Evolutionary conservation across 2,113 vertebrate species (phyloP), one percentile per base, ranked within the genome.

Genomic region (Archilochus colubris): DNA sequence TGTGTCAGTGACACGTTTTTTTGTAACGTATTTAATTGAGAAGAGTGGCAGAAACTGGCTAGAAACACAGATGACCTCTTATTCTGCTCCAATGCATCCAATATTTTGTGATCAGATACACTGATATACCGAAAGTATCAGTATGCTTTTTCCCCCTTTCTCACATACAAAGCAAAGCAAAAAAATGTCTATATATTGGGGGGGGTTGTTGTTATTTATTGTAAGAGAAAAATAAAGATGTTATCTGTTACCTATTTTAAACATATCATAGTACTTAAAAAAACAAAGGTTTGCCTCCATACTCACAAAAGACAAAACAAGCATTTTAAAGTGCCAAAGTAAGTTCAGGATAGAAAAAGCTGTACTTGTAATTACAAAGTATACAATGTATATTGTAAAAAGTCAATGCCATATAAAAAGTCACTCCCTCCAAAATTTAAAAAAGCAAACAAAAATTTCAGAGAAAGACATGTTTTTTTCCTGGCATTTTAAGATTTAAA

Each of bases 11-110:
- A 76, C 84, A 82, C 73, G 62, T 61, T 88, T 85, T 78, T 63
- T 46, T 28, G 61, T 14, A 89, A 64, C 30, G 33, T 62, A 85
- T 93, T 94, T 94, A 86, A 88, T 74, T 70, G 62, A 59, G 36
- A 72, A 89, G 55, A 89, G 53, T 64, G 68, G 64, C 75, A 94
- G 38, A 84, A 88, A 70, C 28, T 75, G 64, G 12, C 55, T 61
- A 43, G n/a, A 83, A 90, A 81, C 50, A 75, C 25, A 78, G 38
- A 40, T 13, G n/a, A 93, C 54, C 64, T 77, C 75, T 63, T 85
- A 31, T 6, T 81, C 80, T 82, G 69, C 50, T 80, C 59, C 33
- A 93, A 11, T 10, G 48, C 22, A 43, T 14, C 27, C 30, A 38
- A 2, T 55, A 33, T 23, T 46, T 74, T 77, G 73, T 31, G 27